phyloP scores from a whole-genome alignment of 2,113 vertebrate genomes.

The Campylorhamphus procurvoides region DNA sequence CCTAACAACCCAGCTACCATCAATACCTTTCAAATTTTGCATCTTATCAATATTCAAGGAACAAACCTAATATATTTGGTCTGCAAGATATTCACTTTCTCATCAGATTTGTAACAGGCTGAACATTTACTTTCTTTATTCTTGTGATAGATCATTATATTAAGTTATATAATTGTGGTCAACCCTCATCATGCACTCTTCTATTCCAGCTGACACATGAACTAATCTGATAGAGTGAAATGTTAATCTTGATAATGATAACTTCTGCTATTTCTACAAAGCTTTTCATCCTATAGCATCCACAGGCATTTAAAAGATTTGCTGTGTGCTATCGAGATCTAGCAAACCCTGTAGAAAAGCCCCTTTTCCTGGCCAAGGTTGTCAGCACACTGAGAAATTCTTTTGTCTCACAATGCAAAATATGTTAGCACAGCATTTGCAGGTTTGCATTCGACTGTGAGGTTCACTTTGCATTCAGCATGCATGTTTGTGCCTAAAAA shows the following conservation, averaged over 20 bases:
- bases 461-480: conserved; percentile 19
- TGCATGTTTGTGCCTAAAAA: neutral
- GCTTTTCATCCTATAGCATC: neutral
- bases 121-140: neutral
- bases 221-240: conserved; percentile 17
- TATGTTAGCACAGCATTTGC: neutral
- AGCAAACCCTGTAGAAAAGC: neutral
- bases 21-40: neutral
- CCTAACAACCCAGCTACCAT: neutral
- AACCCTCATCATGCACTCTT: neutral
- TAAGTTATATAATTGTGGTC: neutral
- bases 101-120: neutral
- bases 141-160: neutral
- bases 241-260: conserved; percentile 16
- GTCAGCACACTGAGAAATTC: neutral
- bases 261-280: conserved; percentile 8
- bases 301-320: neutral
- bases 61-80: rapidly evolving
- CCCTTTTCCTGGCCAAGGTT: neutral
- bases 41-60: neutral
- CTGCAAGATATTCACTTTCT: neutral
- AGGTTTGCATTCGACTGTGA: neutral
- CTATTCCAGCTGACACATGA: conserved; percentile 10
- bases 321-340: neutral
- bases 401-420: neutral